phyloP scores from a whole-genome alignment of 2,797 vertebrate genomes.

The Sebastes steindachneri region DNA sequence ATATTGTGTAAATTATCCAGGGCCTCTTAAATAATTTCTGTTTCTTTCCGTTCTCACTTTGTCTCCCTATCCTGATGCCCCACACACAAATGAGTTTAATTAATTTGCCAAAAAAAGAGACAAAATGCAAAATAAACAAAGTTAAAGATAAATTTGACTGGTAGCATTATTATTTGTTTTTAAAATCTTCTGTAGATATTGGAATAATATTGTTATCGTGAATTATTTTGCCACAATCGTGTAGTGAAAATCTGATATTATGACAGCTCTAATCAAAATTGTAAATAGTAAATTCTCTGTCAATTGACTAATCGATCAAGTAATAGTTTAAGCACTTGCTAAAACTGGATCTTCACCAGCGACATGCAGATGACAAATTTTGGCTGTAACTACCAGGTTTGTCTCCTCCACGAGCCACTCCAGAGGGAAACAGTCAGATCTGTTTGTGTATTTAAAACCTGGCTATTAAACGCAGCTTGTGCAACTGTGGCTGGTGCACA shows the following conservation, averaged over 20 bases:
- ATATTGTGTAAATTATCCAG: no score
- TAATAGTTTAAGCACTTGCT: not conserved
- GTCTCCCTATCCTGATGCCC: accelerated
- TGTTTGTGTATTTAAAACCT: not conserved
- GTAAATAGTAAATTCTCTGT: not conserved
- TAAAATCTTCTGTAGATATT: no score
- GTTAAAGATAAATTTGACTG: no score
- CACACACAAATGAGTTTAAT: no score
- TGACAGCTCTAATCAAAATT: no score
- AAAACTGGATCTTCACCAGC: not conserved
- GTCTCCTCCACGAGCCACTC: not conserved
- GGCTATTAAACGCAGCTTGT: not conserved
- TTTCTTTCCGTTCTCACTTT: no score
- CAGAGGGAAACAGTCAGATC: not conserved
- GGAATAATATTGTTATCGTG: no score
- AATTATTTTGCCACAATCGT: no score
- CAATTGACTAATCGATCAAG: not conserved
- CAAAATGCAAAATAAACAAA: no score
- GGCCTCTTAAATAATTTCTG: accelerated
- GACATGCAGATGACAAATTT: not conserved
- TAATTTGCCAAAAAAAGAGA: no score
- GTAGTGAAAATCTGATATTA: no score
- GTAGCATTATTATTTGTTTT: no score
- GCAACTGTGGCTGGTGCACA: not conserved
- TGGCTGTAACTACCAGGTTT: not conserved